A percentile compares a stretch with the other conserved stretches of the same genome.
phyloP scores from a whole-genome alignment of 2,888 invertebrate genomes.

The Aphelenchoides bicaudatus region DNA sequence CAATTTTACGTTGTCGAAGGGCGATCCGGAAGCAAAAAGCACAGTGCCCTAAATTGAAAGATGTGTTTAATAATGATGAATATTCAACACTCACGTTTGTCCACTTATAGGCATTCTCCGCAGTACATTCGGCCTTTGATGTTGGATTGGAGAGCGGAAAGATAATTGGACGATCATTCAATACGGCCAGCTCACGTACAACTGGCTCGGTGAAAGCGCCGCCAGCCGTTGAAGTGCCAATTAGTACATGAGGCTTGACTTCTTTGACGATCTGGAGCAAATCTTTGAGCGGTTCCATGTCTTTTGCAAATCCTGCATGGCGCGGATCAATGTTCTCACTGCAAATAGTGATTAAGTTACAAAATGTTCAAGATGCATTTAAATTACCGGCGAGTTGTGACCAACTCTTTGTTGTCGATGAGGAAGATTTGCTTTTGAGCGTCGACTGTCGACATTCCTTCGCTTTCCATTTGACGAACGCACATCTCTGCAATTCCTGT shows the following conservation, averaged over 20 bases:
- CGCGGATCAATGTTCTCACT: constrained; percentile 33
- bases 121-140: constrained; percentile 96
- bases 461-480: constrained; percentile 84
- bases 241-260: constrained; percentile 82
- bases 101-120: constrained; percentile 84
- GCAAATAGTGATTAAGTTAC: background rate
- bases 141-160: constrained; percentile 98
- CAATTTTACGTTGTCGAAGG: constrained; percentile 79
- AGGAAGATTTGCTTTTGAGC: constrained; percentile 83
- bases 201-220: constrained; percentile 89
- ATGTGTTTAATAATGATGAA: background rate
- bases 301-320: constrained; percentile 77
- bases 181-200: constrained; percentile 77
- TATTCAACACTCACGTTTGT: constrained; percentile 70
- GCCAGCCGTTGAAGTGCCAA: constrained; percentile 73
- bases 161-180: constrained; percentile 82
- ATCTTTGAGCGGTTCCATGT: constrained; percentile 73
- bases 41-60: constrained; percentile 74
- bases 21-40: constrained; percentile 91
- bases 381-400: constrained; percentile 69
- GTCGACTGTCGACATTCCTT: constrained; percentile 73
- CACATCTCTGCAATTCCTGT: constrained; percentile 88
- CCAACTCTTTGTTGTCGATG: constrained; percentile 90
- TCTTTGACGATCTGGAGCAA: constrained; percentile 76
- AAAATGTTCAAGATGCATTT: background rate